Base-by-base conservation (phyloP, 1,140 invertebrate genomes). In the Bombus cullumanus region DNA sequence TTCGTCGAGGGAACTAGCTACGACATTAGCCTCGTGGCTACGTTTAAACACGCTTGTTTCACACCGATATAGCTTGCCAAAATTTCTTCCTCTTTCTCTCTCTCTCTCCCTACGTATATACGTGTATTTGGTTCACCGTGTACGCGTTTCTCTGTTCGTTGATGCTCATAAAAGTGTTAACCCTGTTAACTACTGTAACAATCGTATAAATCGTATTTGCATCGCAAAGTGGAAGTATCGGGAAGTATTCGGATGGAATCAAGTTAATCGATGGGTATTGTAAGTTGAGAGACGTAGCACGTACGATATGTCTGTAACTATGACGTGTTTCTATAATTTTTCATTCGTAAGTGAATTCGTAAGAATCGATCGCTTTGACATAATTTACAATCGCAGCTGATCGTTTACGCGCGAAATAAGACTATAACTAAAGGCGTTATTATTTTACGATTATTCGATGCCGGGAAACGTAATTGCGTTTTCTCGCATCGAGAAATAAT, bases 1-100 rank as follows among this genome's bases (percentile, higher is more conserved):
- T 95, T 94, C 89, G 89, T 68, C 64, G 43, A 37, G 76, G 73
- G 77, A 81, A 59, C 68, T 83, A 69, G 82, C 88, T 81, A 80
- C 78, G 78, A 89, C 88, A 90, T 90, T 90, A 90, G 88, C 78
- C 85, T 82, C 84, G 41, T 83, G 77, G 85, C 77, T 89, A 73
- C 64, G 87, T 84, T 89, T 89, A 89, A 89, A 77, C 73, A 73
- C 59, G 88, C 62, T 84, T 85, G 86, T 89, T 89, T 89, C 88
- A 81, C 66, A 74, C 57, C 74, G 77, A 72, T 66, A 66, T 66
- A 34, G n/a, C 66, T 43, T 43, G 68, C 53, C 75, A 25, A 53
- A 47, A 22, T 57, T 75, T 74, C 72, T 53, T 25, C 41, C n/a
- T 25, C 41, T 31, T 2, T 22, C 37, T 18, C 71, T 73, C 3